Percentiles rank a stretch among this genome's conserved stretches.
phyloP scores from a whole-genome alignment of 1,140 invertebrate genomes.

The Bombus pascuorum region DNA sequence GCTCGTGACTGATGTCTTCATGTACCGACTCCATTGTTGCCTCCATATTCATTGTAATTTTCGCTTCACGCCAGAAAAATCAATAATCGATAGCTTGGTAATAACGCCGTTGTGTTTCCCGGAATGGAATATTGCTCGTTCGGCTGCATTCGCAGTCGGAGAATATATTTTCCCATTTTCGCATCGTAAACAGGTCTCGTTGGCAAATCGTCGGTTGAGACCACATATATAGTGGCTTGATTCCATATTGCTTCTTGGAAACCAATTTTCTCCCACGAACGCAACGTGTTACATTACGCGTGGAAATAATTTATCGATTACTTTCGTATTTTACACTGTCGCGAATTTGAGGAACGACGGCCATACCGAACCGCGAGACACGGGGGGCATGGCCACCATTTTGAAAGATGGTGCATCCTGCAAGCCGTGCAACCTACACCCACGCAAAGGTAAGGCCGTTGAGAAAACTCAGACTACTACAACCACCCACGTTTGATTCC shows the following conservation, averaged over 20 bases:
- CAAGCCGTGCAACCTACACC: constrained; percentile 69
- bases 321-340: constrained; percentile 13
- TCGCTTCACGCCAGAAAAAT: constrained; percentile 33
- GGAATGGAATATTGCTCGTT: constrained; percentile 45
- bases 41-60: constrained; percentile 38
- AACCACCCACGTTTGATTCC: constrained; percentile 75
- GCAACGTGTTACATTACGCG: background rate
- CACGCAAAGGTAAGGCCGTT: constrained; percentile 66
- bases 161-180: constrained; percentile 38
- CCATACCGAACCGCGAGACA: constrained; percentile 37
- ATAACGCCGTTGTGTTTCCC: constrained; percentile 26
- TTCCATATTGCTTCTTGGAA: constrained; percentile 55
- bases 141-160: constrained; percentile 10
- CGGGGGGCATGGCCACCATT: constrained; percentile 70
- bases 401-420: constrained; percentile 74
- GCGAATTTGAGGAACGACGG: constrained; percentile 60
- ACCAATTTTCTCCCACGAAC: constrained; percentile 44
- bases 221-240: constrained; percentile 15
- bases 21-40: constrained; percentile 17
- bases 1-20: constrained; percentile 1
- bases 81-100: constrained; percentile 45
- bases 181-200: background rate
- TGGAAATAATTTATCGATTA: background rate
- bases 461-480: constrained; percentile 66
- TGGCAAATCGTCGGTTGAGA: constrained; percentile 5